Evolutionary conservation across 92 coral and sea anemone species (phyloP).

Genomic region (Parazoanthus darwini): DNA sequence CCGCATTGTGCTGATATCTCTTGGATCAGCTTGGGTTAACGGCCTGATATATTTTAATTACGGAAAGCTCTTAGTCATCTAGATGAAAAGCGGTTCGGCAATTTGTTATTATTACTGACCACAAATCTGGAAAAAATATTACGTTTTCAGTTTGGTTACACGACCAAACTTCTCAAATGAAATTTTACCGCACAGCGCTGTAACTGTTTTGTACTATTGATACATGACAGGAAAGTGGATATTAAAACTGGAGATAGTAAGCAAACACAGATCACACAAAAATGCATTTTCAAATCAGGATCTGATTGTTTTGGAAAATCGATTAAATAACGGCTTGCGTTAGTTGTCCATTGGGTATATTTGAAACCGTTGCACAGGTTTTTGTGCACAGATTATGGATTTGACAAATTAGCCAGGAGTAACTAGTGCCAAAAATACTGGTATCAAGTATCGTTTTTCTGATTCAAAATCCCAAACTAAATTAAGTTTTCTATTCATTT

Average conservation of each 20-base stretch:
- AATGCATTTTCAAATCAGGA: slow-evolving; percentile 27
- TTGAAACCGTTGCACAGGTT: background rate
- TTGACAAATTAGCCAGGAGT: background rate
- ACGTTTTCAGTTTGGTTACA: background rate
- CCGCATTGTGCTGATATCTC: background rate
- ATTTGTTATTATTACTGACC: slow-evolving; percentile 22
- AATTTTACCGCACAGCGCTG: slow-evolving; percentile 3
- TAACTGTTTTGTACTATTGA: slow-evolving; percentile 2
- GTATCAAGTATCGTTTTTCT: background rate
- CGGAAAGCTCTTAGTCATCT: slow-evolving; percentile 3
- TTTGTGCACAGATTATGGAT: background rate
- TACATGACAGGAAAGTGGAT: background rate
- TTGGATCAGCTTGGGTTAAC: slow-evolving; percentile 10
- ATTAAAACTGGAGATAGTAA: background rate
- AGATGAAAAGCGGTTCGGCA: slow-evolving; percentile 13
- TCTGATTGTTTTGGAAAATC: slow-evolving; percentile 22
- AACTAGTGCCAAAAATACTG: no score
- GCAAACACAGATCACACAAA: slow-evolving; percentile 1
- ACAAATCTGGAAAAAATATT: slow-evolving; percentile 2
- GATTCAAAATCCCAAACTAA: background rate
- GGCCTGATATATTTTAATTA: slow-evolving; percentile 27
- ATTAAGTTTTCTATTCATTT: background rate
- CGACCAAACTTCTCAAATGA: background rate
- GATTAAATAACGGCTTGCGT: slow-evolving; percentile 32
- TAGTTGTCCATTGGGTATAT: background rate